Evolutionary conservation across 2,797 vertebrate genomes (phyloP).

Genomic region (Cichlasoma orientale): DNA sequence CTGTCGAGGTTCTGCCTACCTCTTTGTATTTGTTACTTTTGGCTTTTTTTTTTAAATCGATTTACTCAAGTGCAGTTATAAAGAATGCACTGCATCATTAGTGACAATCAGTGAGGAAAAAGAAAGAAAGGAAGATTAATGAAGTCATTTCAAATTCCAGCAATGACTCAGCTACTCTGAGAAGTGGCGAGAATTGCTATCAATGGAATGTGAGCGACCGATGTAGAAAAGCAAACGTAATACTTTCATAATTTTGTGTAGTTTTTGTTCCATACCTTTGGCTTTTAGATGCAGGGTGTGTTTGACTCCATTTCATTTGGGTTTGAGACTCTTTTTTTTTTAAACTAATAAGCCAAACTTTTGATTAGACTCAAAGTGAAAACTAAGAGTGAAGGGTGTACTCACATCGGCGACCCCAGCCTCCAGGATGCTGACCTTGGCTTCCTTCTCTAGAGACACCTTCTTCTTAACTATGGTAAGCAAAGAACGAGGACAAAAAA

Average conservation of each 20-base stretch:
- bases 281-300: not conserved
- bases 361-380: not conserved
- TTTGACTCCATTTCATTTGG: not conserved
- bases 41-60: not conserved
- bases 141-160: not conserved
- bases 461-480: conserved; percentile 59
- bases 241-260: not conserved
- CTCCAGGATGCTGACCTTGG: conserved; percentile 85
- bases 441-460: conserved; percentile 71
- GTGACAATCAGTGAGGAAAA: not conserved
- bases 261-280: too few species aligned
- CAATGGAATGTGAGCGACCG: not conserved
- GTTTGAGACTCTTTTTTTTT: not conserved
- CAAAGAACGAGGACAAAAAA: not conserved
- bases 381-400: conserved; percentile 4
- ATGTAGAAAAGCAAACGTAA: not conserved
- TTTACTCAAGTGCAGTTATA: not conserved
- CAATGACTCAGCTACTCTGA: not conserved
- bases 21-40: not conserved
- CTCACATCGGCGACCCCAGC: conserved; percentile 86
- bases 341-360: not conserved
- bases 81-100: not conserved
- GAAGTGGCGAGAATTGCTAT: not conserved
- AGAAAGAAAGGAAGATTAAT: not conserved
- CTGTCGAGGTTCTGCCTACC: not conserved